phyloP scores from a whole-genome alignment of 2,888 invertebrate genomes.

The Drosophila bunnanda region DNA sequence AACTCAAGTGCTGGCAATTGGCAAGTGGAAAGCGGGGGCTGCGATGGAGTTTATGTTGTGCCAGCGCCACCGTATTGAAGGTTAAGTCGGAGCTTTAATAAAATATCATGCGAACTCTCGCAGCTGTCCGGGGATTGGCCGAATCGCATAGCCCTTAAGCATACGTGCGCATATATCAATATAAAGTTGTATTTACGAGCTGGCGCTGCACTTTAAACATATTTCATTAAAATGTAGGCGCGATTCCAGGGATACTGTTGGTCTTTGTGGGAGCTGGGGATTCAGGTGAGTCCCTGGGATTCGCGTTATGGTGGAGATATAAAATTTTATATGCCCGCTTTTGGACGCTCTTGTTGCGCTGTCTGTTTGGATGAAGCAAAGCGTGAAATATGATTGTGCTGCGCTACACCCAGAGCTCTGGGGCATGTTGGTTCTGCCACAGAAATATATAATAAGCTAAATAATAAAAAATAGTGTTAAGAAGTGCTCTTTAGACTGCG shows the following conservation, averaged over 20 bases:
- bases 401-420: slow-evolving; percentile 41
- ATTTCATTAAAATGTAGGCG: slow-evolving; percentile 74
- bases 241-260: slow-evolving; percentile 13
- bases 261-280: neutral
- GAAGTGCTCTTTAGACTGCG: neutral
- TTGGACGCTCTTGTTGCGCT: slow-evolving; percentile 47
- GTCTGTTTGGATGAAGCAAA: slow-evolving; percentile 66
- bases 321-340: slow-evolving; percentile 55
- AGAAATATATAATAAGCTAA: neutral
- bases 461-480: neutral
- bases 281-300: slow-evolving; percentile 43
- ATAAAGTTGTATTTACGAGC: slow-evolving; percentile 50
- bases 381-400: slow-evolving; percentile 78
- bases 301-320: slow-evolving; percentile 61
- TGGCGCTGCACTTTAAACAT: slow-evolving; percentile 58
- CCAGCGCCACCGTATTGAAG: slow-evolving; percentile 59
- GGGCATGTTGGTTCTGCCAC: neutral
- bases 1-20: slow-evolving; percentile 37
- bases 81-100: slow-evolving; percentile 71
- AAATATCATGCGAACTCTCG: slow-evolving; percentile 57
- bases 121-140: slow-evolving; percentile 54
- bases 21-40: slow-evolving; percentile 2
- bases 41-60: slow-evolving; percentile 45
- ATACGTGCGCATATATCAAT: slow-evolving; percentile 35
- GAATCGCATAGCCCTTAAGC: slow-evolving; percentile 42